phyloP scores from a whole-genome alignment of 2,888 invertebrate genomes.

The Tridacna gigas region DNA sequence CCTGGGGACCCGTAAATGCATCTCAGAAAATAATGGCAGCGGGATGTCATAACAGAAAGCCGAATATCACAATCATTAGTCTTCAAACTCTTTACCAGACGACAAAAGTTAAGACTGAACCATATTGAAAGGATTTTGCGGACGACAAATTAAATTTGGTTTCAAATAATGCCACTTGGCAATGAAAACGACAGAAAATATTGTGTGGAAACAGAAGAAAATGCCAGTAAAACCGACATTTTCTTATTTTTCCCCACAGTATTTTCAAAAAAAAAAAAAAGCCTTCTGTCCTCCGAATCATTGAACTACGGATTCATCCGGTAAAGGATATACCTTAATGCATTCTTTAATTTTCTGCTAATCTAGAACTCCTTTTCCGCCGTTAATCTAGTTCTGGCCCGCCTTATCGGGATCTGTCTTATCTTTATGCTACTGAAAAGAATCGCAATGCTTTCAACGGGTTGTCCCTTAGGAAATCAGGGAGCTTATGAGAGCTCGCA shows the following conservation, averaged over 20 bases:
- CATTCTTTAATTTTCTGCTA: constrained; percentile 69
- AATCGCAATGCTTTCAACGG: constrained; percentile 70
- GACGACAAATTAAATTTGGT: no score
- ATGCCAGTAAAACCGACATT: no score
- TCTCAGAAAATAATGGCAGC: constrained; percentile 58
- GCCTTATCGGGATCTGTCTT: constrained; percentile 60
- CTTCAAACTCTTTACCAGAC: constrained; percentile 9
- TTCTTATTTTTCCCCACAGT: no score
- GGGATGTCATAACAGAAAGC: constrained; percentile 54
- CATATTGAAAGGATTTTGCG: no score
- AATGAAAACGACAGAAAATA: no score
- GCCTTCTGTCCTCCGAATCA: no score
- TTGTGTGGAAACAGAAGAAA: no score
- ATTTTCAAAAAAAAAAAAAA: no score
- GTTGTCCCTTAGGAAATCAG: constrained; percentile 67
- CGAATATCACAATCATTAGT: constrained; percentile 63
- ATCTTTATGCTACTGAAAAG: constrained; percentile 66
- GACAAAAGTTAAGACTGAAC: no score
- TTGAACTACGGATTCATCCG: no score
- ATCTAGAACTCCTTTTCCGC: constrained; percentile 63
- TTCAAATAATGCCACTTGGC: no score
- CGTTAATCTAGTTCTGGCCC: constrained; percentile 61
- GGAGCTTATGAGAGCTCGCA: constrained; percentile 55
- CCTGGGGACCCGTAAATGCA: constrained; percentile 54
- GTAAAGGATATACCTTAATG: constrained; percentile 44